These are phyloP conservation scores for Pseudomyrmex dendroicus DNA, from an alignment of 1,140 invertebrate genomes.

Conservation along the genomic window DNA sequence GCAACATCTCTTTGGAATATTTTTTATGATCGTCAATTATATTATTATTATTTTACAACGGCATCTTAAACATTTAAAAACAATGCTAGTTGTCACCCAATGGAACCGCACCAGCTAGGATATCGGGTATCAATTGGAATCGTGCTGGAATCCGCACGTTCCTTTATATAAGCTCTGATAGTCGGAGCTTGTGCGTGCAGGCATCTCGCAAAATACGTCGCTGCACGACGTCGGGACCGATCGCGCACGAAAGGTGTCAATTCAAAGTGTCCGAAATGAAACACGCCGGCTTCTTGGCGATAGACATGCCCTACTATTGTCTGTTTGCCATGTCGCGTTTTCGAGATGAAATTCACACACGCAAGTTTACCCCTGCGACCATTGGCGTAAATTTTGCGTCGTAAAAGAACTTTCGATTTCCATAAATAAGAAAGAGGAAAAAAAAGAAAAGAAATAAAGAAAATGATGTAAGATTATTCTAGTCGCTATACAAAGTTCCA, in stretches of 20 bases:
- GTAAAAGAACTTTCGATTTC: neutral
- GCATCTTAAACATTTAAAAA: neutral
- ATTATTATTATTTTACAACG: constrained; percentile 6
- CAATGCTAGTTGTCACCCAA: constrained; percentile 39
- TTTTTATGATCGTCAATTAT: neutral
- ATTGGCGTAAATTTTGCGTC: neutral
- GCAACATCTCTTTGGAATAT: constrained; percentile 70
- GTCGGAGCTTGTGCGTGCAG: constrained; percentile 39
- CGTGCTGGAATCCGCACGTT: constrained; percentile 46
- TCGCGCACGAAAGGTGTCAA: constrained; percentile 81
- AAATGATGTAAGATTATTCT: neutral
- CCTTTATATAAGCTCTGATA: constrained; percentile 75
- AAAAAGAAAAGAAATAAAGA: neutral
- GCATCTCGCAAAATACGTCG: constrained; percentile 61
- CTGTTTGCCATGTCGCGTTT: constrained; percentile 64
- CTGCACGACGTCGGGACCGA: constrained; percentile 4
- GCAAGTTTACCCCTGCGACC: neutral
- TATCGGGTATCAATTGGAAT: constrained; percentile 72
- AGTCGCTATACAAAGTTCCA: neutral
- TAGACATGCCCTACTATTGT: constrained; percentile 79
- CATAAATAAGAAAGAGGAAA: neutral
- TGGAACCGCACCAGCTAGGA: constrained; percentile 17
- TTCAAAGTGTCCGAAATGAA: constrained; percentile 72
- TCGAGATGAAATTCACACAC: constrained; percentile 12
- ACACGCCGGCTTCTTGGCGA: constrained; percentile 34